phyloP scores from a whole-genome alignment of 2,113 vertebrate genomes.

The Ploceus nigricollis region DNA sequence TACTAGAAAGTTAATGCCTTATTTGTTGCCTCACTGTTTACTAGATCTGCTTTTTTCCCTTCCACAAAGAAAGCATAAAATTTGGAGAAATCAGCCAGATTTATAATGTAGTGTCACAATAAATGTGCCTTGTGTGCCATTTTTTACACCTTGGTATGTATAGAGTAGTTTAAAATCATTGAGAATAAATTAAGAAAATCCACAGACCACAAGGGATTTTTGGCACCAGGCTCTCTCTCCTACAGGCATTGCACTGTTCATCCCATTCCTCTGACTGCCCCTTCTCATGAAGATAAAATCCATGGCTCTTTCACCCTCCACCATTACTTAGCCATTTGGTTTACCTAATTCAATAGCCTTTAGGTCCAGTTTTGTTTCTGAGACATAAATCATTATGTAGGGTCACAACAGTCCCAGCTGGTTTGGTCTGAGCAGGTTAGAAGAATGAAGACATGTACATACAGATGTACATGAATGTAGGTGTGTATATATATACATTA shows the following conservation, averaged over 20 bases:
- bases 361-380: background rate
- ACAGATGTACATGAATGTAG: background rate
- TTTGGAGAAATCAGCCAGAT: background rate
- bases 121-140: background rate
- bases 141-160: background rate
- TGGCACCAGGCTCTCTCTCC: background rate
- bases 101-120: background rate
- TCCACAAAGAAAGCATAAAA: background rate
- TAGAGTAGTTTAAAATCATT: background rate
- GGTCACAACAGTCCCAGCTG: background rate
- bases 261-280: background rate
- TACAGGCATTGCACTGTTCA: background rate
- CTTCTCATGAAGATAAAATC: background rate
- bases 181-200: background rate
- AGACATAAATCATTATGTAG: rapidly evolving
- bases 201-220: background rate
- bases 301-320: background rate
- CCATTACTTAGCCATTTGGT: background rate
- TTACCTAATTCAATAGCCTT: background rate
- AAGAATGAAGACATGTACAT: background rate
- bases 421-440: background rate
- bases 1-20: background rate
- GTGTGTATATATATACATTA: background rate
- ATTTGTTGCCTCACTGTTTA: background rate
- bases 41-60: background rate